Evolutionary conservation across 2,888 invertebrate species (phyloP).

Genomic region (Tridacna gigas): DNA sequence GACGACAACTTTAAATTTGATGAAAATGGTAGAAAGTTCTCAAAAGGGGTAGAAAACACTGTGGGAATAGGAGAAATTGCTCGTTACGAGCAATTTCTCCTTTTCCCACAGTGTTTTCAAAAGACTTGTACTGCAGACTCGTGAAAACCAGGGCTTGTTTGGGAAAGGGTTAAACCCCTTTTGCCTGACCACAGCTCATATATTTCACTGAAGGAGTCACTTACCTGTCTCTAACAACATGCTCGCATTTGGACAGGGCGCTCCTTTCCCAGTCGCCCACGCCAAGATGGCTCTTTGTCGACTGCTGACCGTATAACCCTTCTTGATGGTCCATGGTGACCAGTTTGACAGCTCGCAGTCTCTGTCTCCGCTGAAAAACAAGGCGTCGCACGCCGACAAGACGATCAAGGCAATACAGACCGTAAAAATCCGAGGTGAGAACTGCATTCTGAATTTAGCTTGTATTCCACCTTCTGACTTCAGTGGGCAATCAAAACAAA

Average conservation of each 20-base stretch:
- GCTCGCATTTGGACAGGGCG: background rate
- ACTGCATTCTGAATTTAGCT: background rate
- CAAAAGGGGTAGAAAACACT: no score
- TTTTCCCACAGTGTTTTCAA: slow-evolving; percentile 5
- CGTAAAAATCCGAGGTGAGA: background rate
- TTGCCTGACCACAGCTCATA: no score
- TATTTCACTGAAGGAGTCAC: background rate
- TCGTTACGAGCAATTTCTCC: slow-evolving; percentile 1
- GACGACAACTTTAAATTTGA: no score
- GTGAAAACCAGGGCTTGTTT: no score
- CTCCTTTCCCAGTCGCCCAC: background rate
- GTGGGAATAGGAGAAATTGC: background rate
- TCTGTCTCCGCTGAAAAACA: background rate
- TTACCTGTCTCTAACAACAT: background rate
- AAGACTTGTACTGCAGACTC: no score
- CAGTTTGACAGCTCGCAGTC: slow-evolving; percentile 17
- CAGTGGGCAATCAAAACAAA: background rate
- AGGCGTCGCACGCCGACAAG: background rate
- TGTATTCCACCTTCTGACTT: background rate
- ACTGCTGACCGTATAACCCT: background rate
- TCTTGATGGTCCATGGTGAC: background rate
- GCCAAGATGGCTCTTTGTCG: background rate
- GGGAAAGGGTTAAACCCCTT: no score
- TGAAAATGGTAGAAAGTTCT: no score
- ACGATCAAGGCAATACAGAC: background rate